These are phyloP conservation scores for Latheticus oryzae DNA, from an alignment of 2,888 invertebrate species.

Conservation along the genomic window DNA sequence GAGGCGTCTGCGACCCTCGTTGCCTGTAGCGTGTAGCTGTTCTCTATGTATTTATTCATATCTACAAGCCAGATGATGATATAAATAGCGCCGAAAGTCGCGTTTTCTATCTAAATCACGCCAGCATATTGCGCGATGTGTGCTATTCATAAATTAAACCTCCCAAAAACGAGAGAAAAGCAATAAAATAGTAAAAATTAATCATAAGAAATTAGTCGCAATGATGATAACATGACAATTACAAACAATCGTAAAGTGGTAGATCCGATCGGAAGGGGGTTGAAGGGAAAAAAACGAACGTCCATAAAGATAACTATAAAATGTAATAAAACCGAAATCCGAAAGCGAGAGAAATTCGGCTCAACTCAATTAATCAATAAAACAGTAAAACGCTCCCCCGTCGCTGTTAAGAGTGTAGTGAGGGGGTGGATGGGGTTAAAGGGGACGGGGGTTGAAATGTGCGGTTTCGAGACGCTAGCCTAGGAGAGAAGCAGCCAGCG, in stretches of 20 bases:
- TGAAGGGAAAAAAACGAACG: slow-evolving; percentile 53
- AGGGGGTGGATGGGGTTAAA: slow-evolving; percentile 49
- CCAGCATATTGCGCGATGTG: slow-evolving; percentile 62
- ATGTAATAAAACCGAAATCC: slow-evolving; percentile 63
- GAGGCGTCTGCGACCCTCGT: slow-evolving; percentile 44
- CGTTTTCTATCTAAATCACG: slow-evolving; percentile 65
- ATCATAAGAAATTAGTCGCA: slow-evolving; percentile 60
- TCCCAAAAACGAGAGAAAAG: slow-evolving; percentile 18
- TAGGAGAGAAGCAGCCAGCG: slow-evolving; percentile 62
- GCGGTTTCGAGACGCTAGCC: slow-evolving; percentile 66
- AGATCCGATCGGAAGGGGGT: slow-evolving; percentile 49
- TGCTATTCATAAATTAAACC: slow-evolving; percentile 62
- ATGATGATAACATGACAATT: slow-evolving; percentile 58
- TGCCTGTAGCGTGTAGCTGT: slow-evolving; percentile 52
- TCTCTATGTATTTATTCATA: slow-evolving; percentile 63
- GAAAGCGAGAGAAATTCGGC: slow-evolving; percentile 64
- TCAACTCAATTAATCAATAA: slow-evolving; percentile 67
- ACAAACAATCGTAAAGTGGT: slow-evolving; percentile 57
- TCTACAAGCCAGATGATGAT: slow-evolving; percentile 64
- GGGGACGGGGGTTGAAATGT: slow-evolving; percentile 62
- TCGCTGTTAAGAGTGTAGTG: slow-evolving; percentile 63
- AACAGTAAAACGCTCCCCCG: slow-evolving; percentile 66
- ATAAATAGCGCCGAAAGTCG: slow-evolving; percentile 63
- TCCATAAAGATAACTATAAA: slow-evolving; percentile 64
- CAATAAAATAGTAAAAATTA: slow-evolving; percentile 60